phyloP scores from a whole-genome alignment of 2,113 vertebrate species.

The Sisor rabdophorus region DNA sequence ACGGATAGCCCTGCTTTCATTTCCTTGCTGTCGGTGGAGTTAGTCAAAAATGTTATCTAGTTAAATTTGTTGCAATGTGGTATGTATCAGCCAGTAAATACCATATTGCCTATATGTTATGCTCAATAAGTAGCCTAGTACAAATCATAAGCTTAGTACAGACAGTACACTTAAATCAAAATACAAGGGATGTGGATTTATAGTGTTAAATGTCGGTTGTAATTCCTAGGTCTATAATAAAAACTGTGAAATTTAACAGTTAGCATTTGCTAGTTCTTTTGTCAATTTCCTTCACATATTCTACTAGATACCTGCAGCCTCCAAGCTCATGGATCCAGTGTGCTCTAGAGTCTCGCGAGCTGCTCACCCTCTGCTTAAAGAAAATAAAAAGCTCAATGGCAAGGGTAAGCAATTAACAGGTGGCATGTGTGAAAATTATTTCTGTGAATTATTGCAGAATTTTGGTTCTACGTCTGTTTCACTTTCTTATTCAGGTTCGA shows the following conservation, averaged over 20 bases:
- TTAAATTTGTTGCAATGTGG: not conserved
- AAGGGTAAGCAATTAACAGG: constrained; percentile 60
- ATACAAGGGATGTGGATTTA: not conserved
- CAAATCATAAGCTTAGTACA: not conserved
- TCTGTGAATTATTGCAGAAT: too few species aligned
- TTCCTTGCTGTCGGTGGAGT: not conserved
- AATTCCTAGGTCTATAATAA: not conserved
- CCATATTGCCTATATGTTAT: not conserved
- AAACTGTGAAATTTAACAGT: not conserved
- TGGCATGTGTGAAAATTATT: too few species aligned
- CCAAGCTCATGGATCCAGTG: constrained; percentile 89
- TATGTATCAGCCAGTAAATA: not conserved
- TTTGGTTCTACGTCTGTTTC: too few species aligned
- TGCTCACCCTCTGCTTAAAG: constrained; percentile 92
- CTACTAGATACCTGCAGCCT: constrained; percentile 86
- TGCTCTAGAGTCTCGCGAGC: constrained; percentile 89
- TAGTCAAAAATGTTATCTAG: not conserved
- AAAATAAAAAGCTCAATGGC: constrained; percentile 83
- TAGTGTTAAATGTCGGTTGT: not conserved
- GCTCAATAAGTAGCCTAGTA: not conserved
- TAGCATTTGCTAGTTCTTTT: too few species aligned
- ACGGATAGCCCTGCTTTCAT: not conserved
- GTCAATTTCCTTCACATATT: not conserved
- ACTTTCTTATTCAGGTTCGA: constrained; percentile 74
- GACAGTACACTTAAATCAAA: not conserved